These are phyloP conservation scores for Malacoctenus gilli DNA, from an alignment of 2,797 vertebrate species.

Conservation along the genomic window DNA sequence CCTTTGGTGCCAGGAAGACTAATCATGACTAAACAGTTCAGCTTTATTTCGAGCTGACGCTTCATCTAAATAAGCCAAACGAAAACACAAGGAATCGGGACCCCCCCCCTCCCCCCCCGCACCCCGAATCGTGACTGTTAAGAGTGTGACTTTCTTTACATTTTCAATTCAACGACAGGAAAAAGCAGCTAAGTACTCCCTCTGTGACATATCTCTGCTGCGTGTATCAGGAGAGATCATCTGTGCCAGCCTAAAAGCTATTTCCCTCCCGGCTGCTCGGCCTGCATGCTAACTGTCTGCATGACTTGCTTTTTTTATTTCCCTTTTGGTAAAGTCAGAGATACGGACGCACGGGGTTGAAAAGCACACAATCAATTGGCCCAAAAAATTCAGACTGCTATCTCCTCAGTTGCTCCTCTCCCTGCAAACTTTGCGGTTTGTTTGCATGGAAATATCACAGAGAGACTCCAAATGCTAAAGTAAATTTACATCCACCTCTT, in stretches of 20 bases:
- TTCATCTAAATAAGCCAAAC: background rate
- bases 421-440: slow-evolving; percentile 8
- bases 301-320: slow-evolving; percentile 46
- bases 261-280: slow-evolving; percentile 36
- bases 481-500: background rate
- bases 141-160: background rate
- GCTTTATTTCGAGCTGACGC: background rate
- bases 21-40: slow-evolving; percentile 17
- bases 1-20: slow-evolving; percentile 5
- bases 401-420: background rate
- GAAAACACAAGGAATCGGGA: slow-evolving; percentile 5
- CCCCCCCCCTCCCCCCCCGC: no score
- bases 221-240: slow-evolving; percentile 37
- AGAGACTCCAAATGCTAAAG: background rate
- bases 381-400: slow-evolving; percentile 3
- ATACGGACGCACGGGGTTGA: slow-evolving; percentile 11
- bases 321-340: slow-evolving; percentile 37
- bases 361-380: slow-evolving; percentile 14
- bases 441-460: background rate
- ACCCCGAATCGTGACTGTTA: background rate
- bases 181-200: slow-evolving; percentile 18
- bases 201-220: slow-evolving; percentile 39
- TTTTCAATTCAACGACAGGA: slow-evolving; percentile 14
- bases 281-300: slow-evolving; percentile 34
- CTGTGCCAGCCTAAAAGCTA: slow-evolving; percentile 46